These are phyloP conservation scores for Drosophila kuntzei DNA, from an alignment of 2,888 invertebrate species.

Conservation along the genomic window DNA sequence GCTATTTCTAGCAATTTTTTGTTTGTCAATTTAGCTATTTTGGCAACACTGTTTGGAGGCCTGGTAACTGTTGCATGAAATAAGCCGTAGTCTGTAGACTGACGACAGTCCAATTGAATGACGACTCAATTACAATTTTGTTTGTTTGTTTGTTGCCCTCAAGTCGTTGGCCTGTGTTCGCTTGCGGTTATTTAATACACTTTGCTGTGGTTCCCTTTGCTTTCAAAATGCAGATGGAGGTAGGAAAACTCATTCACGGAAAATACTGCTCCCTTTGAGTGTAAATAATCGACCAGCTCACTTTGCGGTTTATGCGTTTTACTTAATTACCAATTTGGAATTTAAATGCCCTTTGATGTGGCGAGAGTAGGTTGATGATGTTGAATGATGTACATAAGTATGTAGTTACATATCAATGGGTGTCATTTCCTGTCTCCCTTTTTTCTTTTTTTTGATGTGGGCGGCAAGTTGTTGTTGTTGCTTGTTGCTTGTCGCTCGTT, in stretches of 20 bases:
- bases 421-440: constrained; percentile 52
- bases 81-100: constrained; percentile 10
- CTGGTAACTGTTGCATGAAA: constrained; percentile 10
- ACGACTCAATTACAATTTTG: constrained; percentile 71
- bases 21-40: too few species aligned
- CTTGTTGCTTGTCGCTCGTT: constrained; percentile 66
- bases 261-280: constrained; percentile 46
- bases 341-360: constrained; percentile 80
- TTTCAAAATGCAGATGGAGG: constrained; percentile 3
- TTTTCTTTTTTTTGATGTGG: constrained; percentile 49
- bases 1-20: too few species aligned
- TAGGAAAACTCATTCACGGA: constrained; percentile 56
- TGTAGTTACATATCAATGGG: constrained; percentile 27
- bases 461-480: constrained; percentile 55
- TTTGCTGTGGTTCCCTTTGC: constrained; percentile 49
- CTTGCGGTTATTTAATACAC: constrained; percentile 78
- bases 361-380: constrained; percentile 34
- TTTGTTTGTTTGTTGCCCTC: constrained; percentile 54
- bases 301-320: constrained; percentile 78
- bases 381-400: constrained; percentile 10
- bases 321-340: constrained; percentile 79
- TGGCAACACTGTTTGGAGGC: too few species aligned
- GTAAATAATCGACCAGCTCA: constrained; percentile 73
- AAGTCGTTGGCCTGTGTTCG: constrained; percentile 55
- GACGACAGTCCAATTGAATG: constrained; percentile 35